Percentiles rank a stretch among this genome's conserved stretches.
phyloP scores from a whole-genome alignment of 2,797 vertebrate species.

The Pangasius macronema region DNA sequence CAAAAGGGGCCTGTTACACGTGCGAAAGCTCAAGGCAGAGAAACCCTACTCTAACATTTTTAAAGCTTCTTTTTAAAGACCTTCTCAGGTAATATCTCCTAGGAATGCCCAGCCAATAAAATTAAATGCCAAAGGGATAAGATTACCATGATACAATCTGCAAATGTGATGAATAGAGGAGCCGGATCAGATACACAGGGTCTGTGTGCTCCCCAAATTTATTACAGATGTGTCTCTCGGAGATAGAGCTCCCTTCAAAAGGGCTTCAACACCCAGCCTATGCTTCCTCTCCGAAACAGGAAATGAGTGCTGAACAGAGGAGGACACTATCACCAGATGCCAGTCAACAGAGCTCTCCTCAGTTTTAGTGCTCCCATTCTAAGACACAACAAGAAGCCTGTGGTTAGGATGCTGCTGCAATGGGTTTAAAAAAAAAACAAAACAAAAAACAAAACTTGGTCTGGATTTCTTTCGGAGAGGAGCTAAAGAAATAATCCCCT shows the following conservation, averaged over 20 bases:
- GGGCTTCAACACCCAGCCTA: slow-evolving; percentile 32
- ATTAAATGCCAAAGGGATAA: slow-evolving; percentile 61
- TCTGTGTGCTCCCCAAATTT: slow-evolving; percentile 57
- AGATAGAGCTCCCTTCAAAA: slow-evolving; percentile 51
- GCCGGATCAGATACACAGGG: slow-evolving; percentile 58
- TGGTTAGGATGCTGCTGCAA: slow-evolving; percentile 44
- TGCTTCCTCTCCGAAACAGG: slow-evolving; percentile 53
- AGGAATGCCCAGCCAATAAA: slow-evolving; percentile 59
- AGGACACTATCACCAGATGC: slow-evolving; percentile 43
- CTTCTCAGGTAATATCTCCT: slow-evolving; percentile 53
- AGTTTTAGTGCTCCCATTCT: slow-evolving; percentile 33
- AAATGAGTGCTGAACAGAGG: slow-evolving; percentile 54
- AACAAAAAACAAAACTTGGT: slow-evolving; percentile 12
- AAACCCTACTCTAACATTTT: slow-evolving; percentile 40
- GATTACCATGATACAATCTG: slow-evolving; percentile 60
- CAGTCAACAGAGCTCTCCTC: slow-evolving; percentile 44
- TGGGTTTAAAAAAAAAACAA: slow-evolving; percentile 1
- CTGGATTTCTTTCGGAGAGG: slow-evolving; percentile 21
- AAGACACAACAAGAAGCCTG: slow-evolving; percentile 35
- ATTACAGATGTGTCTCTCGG: slow-evolving; percentile 59
- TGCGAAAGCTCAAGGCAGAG: slow-evolving; percentile 47
- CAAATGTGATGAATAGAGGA: slow-evolving; percentile 63
- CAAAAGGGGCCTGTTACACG: slow-evolving; percentile 46
- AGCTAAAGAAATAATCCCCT: slow-evolving; percentile 4
- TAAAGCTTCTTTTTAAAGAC: slow-evolving; percentile 41